Evolutionary conservation across 64 coral and sea anemone species (phyloP), one percentile per base, ranked within the genome.

Genomic region (Platygyra sinensis): DNA sequence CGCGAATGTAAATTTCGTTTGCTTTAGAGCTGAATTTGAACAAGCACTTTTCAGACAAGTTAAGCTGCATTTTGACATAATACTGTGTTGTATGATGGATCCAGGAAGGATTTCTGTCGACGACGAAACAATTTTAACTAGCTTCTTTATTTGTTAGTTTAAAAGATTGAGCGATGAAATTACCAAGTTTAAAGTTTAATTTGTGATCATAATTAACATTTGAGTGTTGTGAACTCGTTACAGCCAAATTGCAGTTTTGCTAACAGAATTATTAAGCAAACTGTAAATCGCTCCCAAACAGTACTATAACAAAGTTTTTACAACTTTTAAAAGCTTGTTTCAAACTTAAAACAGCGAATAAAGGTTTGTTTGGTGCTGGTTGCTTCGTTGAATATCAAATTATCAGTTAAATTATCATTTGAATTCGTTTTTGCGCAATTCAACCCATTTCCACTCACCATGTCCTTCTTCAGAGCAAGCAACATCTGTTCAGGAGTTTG

Each of bases 1-100:
- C 32, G 10, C 38, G 8, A 83, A 83, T 83, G 80, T 32, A 83
- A 83, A 83, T 83, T 46, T 67, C 60, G 61, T 67, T 83, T 83
- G 80, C 33, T n/a, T 49, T 32, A 20, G 8, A 19, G 32, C 10
- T n/a, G 16, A 15, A 24, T 14, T 22, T 39, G 2, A 67, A n/a
- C 61, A 67, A 67, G 10, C 22, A 22, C 22, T n/a, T 28, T 9
- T 38, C 20, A 83, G 30, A 65, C 16, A 83, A 83, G 15, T 33
- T 33, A 83, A 65, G 8, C 19, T 83, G 17, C 27, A 20, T 65
- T 39, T 67, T 38, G 60, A 46, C 20, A 46, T 24, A 0, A 31
- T 49, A 83, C 20, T 64, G 20, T 49, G 18, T n/a, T 62, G 22
- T n/a, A 64, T 42, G 60, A 38, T 31, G 30, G 19, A n/a, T 20